Evolutionary conservation across 2,888 invertebrate species (phyloP), one percentile per base, ranked within the genome.

Genomic region (Aleiodes testaceus): DNA sequence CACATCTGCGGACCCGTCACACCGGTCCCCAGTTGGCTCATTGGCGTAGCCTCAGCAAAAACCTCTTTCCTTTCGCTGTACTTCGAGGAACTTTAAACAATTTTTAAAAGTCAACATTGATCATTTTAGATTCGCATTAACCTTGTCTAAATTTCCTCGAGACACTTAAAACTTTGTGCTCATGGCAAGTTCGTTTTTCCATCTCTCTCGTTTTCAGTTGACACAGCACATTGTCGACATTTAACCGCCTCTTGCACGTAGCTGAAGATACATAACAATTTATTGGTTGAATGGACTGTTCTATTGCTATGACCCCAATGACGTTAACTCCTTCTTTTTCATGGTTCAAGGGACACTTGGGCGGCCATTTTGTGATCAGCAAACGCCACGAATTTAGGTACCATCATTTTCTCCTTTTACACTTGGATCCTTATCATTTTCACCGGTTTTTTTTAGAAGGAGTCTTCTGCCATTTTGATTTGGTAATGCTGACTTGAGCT

Each of bases 1-100:
- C 80, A 81, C 83, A 84, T 85, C 84, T 86, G 84, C 86, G 81
- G 82, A 85, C 86, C 82, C 83, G 86, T 86, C 85, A 85, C 79
- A 86, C 87, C 86, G 85, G 86, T 86, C 85, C 79, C 79, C 80
- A 78, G 80, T 82, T 80, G 76, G 78, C 70, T 67, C 86, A 85
- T 22, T 82, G 84, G 85, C 84, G 85, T 83, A 81, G 78, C 49
- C 73, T 45, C 65, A 47, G 65, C 65, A 75, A 77, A 26, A 26
- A 26, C 26, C 26, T 2, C 26, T 26, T 26, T 5, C 5, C 26
- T 26, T 26, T 26, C 26, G 3, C 26, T 26, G 26, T 26, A 26
- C 26, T 74, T 11, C 26, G 9, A 44, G 12, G 11, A 20, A 20
- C 36, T 45, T 16, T 22, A 20, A 61, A 22, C 18, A 16, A 6